These are phyloP conservation scores for Rhaphigaster nebulosa DNA, from an alignment of 2,888 invertebrate species.

Conservation along the genomic window DNA sequence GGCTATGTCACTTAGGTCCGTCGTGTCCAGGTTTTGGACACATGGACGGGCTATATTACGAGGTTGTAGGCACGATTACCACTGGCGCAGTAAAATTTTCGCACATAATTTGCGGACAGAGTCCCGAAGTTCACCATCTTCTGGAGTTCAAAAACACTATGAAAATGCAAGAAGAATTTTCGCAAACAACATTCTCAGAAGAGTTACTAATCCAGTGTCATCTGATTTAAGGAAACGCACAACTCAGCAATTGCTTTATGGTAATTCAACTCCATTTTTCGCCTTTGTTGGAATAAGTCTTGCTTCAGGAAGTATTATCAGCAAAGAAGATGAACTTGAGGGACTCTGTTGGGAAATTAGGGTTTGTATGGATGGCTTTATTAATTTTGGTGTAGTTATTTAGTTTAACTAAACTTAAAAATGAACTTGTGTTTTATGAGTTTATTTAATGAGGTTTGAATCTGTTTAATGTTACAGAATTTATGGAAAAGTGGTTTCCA, in stretches of 20 bases:
- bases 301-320: constrained; percentile 80
- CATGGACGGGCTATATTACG: constrained; percentile 54
- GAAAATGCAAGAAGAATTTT: constrained; percentile 76
- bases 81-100: constrained; percentile 41
- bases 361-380: constrained; percentile 69
- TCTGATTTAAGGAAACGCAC: constrained; percentile 67
- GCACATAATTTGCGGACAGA: constrained; percentile 19
- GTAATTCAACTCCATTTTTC: constrained; percentile 77
- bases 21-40: constrained; percentile 53
- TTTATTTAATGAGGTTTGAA: not conserved
- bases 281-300: constrained; percentile 81
- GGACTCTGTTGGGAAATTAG: constrained; percentile 84
- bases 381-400: not conserved
- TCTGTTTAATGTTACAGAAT: not conserved
- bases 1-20: constrained; percentile 57
- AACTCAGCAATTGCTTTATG: constrained; percentile 64
- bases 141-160: constrained; percentile 65
- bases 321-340: constrained; percentile 83
- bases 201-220: constrained; percentile 78
- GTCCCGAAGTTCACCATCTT: constrained; percentile 50
- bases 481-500: not conserved
- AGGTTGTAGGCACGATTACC: constrained; percentile 14
- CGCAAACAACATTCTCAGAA: constrained; percentile 78
- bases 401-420: not conserved
- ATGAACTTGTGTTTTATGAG: no score